A percentile compares a stretch with the other conserved stretches of the same genome.
Conservation (phyloP, 1,140 invertebrate genomes). For the Bombus turneri region DNA sequence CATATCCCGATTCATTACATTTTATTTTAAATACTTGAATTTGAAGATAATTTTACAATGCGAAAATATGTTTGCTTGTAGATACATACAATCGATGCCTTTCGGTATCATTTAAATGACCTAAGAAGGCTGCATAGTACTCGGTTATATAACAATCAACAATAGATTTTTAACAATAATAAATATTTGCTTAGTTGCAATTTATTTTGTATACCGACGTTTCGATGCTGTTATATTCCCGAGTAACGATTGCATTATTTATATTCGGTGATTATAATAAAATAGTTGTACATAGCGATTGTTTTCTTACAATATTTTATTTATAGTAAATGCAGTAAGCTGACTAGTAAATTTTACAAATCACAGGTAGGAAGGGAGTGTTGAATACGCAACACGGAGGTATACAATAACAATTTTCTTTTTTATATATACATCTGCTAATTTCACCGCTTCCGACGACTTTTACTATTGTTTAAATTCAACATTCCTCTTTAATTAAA, state of each 20-base stretch:
- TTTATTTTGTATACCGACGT: not conserved
- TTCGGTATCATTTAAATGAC: conserved; percentile 27
- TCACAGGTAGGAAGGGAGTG: conserved; percentile 66
- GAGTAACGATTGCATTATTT: conserved; percentile 11
- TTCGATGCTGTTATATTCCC: conserved; percentile 18
- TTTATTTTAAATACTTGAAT: conserved; percentile 45
- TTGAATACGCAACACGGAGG: conserved; percentile 52
- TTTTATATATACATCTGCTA: conserved; percentile 34
- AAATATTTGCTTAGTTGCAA: not conserved
- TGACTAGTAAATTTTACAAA: conserved; percentile 68
- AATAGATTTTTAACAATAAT: not conserved
- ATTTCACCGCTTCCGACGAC: conserved; percentile 12
- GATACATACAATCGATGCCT: conserved; percentile 13
- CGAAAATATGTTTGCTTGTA: conserved; percentile 43
- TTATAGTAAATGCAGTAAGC: conserved; percentile 60
- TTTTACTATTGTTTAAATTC: conserved; percentile 31
- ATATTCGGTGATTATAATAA: conserved; percentile 42
- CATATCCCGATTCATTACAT: not conserved
- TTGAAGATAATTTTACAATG: conserved; percentile 48
- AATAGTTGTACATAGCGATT: conserved; percentile 37
- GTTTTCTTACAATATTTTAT: conserved; percentile 48
- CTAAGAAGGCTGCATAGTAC: conserved; percentile 29
- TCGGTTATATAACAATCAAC: conserved; percentile 22
- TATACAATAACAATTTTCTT: conserved; percentile 43
- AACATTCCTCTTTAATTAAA: not conserved